Evolutionary conservation across 2,888 invertebrate genomes (phyloP), one percentile per base, ranked within the genome.

Genomic region (Chromoteleia sp.): DNA sequence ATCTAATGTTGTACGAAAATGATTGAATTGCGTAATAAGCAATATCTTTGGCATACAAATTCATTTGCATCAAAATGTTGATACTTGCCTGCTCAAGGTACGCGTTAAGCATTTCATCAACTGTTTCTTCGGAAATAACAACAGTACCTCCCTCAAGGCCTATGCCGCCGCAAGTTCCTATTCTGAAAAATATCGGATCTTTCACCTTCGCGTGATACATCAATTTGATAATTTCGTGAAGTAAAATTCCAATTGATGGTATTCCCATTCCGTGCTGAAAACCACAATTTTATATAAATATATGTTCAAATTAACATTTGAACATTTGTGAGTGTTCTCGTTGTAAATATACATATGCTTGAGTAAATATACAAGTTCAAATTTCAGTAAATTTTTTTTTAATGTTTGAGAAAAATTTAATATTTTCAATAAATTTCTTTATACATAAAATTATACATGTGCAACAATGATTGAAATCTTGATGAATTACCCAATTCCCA

Each of bases 221-320:
- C 87, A 99, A 93, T 92, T 99, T 99, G 90, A 99, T 97, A 82
- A 98, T 94, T 93, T 99, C 99, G 91, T 99, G 98, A 75, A 99
- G 94, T 67, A 99, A 93, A 85, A 99, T 98, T 61, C 98, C 97
- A 68, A 99, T 95, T 0, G 99, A 99, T 3, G 99, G 98, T 67
- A 97, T 96, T 3, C 99, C 99, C 97, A 99, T 99, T 74, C 99
- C 99, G 90, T 99, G 99, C 97, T 98, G 93, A 0, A 93, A 91
- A 61, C 56, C 1, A 43, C 0, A 56, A 43, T 36, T 5, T 63
- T 30, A 14, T 1, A 33, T 61, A 43, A 59, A 33, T 3, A 25
- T 4, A 6, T 25, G 25, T 25, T 25, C 25, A n/a, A n/a, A n/a
- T 25, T 25, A 25, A 25, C 2, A 33, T 1, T 33, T 33, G 33